phyloP scores from a whole-genome alignment of 2,113 vertebrate genomes.

The Paralichthys olivaceus region DNA sequence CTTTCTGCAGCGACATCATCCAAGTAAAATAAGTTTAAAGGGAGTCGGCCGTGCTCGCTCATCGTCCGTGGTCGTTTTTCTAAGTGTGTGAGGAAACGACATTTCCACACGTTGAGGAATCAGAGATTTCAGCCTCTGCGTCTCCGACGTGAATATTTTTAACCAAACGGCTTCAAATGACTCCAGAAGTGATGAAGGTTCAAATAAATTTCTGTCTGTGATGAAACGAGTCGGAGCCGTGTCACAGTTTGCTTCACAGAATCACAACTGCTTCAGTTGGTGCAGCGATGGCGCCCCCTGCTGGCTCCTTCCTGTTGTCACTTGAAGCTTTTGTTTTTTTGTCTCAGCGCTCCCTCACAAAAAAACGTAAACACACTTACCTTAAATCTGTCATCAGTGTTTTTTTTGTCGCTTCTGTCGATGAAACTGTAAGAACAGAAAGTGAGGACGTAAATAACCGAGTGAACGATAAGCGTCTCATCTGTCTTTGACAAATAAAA shows the following conservation, averaged over 20 bases:
- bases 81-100: too few species aligned
- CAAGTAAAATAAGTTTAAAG: too few species aligned
- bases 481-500: slow-evolving; percentile 47
- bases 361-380: not conserved
- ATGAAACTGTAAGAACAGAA: not conserved
- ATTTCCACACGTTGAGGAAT: not conserved
- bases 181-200: not conserved
- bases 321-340: not conserved
- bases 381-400: not conserved
- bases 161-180: not conserved
- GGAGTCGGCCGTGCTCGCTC: too few species aligned
- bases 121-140: not conserved
- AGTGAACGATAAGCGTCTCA: not conserved
- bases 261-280: not conserved
- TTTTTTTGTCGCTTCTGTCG: not conserved
- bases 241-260: not conserved
- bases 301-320: not conserved
- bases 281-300: not conserved
- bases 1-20: too few species aligned
- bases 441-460: not conserved
- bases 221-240: not conserved
- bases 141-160: not conserved
- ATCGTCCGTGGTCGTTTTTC: too few species aligned
- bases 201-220: not conserved
- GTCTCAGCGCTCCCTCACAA: too few species aligned